Conservation (phyloP, 2,888 invertebrate genomes). For the Epinotia brunnichana region DNA sequence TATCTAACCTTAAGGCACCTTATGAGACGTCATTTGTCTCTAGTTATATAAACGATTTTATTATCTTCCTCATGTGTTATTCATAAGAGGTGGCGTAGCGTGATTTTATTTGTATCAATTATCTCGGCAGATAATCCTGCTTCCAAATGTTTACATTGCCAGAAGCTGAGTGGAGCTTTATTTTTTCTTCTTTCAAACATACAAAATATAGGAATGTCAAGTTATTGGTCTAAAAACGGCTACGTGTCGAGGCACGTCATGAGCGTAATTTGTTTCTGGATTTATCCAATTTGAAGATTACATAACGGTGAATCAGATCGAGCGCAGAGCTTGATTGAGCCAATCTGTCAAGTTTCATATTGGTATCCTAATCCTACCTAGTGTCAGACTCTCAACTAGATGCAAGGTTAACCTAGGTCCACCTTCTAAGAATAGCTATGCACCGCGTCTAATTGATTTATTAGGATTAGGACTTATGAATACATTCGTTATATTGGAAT, state of each 20-base stretch:
- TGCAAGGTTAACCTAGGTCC: constrained; percentile 54
- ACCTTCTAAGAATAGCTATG: constrained; percentile 49
- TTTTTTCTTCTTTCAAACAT: background rate
- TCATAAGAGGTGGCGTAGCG: constrained; percentile 20
- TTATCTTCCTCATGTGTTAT: constrained; percentile 23
- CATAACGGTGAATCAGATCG: constrained; percentile 45
- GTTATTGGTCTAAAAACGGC: constrained; percentile 6
- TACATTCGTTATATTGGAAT: constrained; percentile 31
- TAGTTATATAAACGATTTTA: constrained; percentile 18
- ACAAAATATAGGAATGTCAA: background rate
- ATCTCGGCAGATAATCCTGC: background rate
- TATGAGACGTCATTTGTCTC: constrained; percentile 14
- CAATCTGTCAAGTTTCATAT: constrained; percentile 46
- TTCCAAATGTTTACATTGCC: background rate
- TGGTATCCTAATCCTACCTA: constrained; percentile 48
- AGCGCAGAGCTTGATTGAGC: constrained; percentile 31
- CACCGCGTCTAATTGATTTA: constrained; percentile 25
- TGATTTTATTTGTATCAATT: constrained; percentile 18
- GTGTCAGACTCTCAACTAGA: constrained; percentile 47
- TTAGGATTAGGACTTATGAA: constrained; percentile 25
- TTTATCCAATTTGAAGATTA: constrained; percentile 44
- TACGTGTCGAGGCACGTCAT: constrained; percentile 4
- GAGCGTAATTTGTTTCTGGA: constrained; percentile 33
- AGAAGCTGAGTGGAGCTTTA: background rate
- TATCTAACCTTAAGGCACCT: constrained; percentile 14